A percentile compares a stretch with the other conserved stretches of the same genome.
These are phyloP conservation scores for Agriopis aurantiaria DNA, from an alignment of 2,888 invertebrate genomes.

Conservation along the genomic window DNA sequence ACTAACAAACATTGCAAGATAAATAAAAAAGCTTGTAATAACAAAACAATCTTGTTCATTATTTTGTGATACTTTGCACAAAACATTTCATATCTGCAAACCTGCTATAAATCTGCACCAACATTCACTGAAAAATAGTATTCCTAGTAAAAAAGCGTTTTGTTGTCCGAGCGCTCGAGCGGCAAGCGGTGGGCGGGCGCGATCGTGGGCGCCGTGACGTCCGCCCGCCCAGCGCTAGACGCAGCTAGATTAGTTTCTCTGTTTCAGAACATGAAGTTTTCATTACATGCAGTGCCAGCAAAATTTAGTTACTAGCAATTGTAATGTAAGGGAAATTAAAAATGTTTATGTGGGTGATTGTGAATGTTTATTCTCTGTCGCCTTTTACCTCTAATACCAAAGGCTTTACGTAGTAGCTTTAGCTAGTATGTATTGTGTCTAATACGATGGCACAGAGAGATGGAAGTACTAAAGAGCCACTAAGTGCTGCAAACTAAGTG, in stretches of 20 bases:
- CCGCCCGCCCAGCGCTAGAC: slow-evolving; percentile 51
- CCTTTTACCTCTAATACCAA: not conserved
- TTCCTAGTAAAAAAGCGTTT: slow-evolving; percentile 13
- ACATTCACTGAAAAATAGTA: slow-evolving; percentile 7
- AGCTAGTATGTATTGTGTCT: too few species aligned
- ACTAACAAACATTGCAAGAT: too few species aligned
- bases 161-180: slow-evolving; percentile 2
- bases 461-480: too few species aligned
- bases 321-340: slow-evolving; percentile 1
- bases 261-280: slow-evolving; percentile 37
- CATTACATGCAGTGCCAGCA: slow-evolving; percentile 33
- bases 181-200: slow-evolving; percentile 44
- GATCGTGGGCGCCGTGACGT: slow-evolving; percentile 50
- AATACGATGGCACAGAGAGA: too few species aligned
- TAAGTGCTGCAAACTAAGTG: too few species aligned
- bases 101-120: not conserved
- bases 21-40: too few species aligned
- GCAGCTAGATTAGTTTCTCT: slow-evolving; percentile 49
- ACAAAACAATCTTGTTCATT: too few species aligned
- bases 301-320: not conserved
- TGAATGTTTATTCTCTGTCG: not conserved
- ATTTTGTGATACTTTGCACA: too few species aligned
- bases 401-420: too few species aligned
- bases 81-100: too few species aligned
- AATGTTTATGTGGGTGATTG: not conserved